These are phyloP conservation scores for Melitaea cinxia DNA, from an alignment of 1,140 invertebrate genomes.

Conservation along the genomic window DNA sequence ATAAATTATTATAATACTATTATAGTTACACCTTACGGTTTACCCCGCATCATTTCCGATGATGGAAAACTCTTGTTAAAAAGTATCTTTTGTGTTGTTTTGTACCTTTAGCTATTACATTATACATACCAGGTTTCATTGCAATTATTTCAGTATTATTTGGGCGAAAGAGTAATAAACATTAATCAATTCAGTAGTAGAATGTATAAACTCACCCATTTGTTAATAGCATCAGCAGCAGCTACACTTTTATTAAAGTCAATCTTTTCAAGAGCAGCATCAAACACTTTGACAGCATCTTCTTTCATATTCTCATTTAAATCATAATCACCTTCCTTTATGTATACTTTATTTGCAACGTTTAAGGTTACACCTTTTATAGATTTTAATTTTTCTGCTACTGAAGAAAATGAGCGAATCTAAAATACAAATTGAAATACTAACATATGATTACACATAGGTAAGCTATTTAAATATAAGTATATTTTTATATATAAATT, in stretches of 20 bases:
- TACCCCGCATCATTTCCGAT: too few relatives aligned
- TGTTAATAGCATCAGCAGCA: slow-evolving; percentile 57
- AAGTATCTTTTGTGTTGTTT: too few relatives aligned
- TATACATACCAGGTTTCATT: too few relatives aligned
- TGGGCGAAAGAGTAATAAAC: too few relatives aligned
- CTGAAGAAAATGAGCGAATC: slow-evolving; percentile 63
- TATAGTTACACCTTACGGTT: too few relatives aligned
- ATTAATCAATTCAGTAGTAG: background rate
- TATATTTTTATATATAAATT: too few relatives aligned
- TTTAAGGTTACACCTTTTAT: slow-evolving; percentile 67
- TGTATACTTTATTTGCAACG: slow-evolving; percentile 71
- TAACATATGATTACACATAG: too few relatives aligned
- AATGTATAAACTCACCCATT: slow-evolving; percentile 54
- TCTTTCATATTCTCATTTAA: slow-evolving; percentile 52
- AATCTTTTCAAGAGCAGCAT: slow-evolving; percentile 65
- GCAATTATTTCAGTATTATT: too few relatives aligned
- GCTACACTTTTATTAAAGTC: slow-evolving; percentile 50
- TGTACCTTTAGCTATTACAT: too few relatives aligned
- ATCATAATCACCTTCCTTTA: slow-evolving; percentile 66
- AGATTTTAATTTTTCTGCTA: slow-evolving; percentile 55
- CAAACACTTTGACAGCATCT: slow-evolving; percentile 69
- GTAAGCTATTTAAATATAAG: too few relatives aligned
- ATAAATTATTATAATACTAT: too few relatives aligned
- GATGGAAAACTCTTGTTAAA: too few relatives aligned
- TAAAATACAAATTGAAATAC: slow-evolving; percentile 38